phyloP scores from a whole-genome alignment of 1,140 invertebrate species.

The Scaptomyza hsui region DNA sequence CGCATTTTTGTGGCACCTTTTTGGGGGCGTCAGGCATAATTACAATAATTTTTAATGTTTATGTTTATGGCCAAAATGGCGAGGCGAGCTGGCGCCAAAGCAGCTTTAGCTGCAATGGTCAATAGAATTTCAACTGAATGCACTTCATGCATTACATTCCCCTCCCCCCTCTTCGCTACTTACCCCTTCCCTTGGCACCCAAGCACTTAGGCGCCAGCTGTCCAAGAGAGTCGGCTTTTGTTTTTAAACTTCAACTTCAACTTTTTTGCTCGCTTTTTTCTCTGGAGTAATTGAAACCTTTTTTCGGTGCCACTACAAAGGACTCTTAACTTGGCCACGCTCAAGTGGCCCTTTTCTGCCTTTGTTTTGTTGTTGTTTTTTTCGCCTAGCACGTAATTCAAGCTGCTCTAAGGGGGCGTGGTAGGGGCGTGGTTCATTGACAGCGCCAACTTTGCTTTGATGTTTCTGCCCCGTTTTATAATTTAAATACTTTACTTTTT shows the following conservation, averaged over 20 bases:
- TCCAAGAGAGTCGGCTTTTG: conserved; percentile 21
- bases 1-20: conserved; percentile 56
- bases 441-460: conserved; percentile 43
- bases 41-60: conserved; percentile 52
- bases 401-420: conserved; percentile 30
- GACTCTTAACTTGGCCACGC: conserved; percentile 32
- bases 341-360: conserved; percentile 34
- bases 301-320: conserved; percentile 75
- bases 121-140: conserved; percentile 34
- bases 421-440: conserved; percentile 33
- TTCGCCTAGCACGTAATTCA: conserved; percentile 69
- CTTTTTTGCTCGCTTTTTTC: conserved; percentile 15
- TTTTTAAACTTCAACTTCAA: conserved; percentile 1
- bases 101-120: conserved; percentile 40
- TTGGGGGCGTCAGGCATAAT: conserved; percentile 36
- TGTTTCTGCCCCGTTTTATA: conserved; percentile 70
- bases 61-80: conserved; percentile 46
- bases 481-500: conserved; percentile 71
- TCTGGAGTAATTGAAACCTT: conserved; percentile 69
- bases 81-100: conserved; percentile 57
- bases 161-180: too few species aligned
- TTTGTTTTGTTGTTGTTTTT: conserved; percentile 8
- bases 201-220: not conserved
- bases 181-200: not conserved
- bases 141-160: conserved; percentile 7